Base-by-base conservation (phyloP, 2,888 invertebrate genomes). In the Selenia dentaria region DNA sequence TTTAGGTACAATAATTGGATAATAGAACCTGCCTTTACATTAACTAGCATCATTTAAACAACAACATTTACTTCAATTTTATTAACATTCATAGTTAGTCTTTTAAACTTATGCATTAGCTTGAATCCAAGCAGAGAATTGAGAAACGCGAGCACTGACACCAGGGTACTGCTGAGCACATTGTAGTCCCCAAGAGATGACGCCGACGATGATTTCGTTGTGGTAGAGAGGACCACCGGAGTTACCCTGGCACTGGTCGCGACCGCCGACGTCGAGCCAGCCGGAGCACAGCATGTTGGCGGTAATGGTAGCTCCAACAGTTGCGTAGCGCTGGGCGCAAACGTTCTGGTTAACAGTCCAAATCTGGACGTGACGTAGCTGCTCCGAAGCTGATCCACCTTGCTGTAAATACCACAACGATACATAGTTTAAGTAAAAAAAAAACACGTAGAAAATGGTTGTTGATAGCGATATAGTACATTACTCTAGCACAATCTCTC, bases 221-320 rank as follows among this genome's bases (percentile, higher is more conserved):
- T 80, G 78, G 31, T 67, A 57, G 3, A 81, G 57, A 12, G 80
- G 78, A 9, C 77, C 69, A 0, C 81, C 81, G 3, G 75, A 67
- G 50, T 76, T 78, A 2, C 72, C 75, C 32, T 61, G 64, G 55
- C 79, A 80, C 57, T 76, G 75, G 31, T 68, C 74, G 4, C 78
- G 70, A 25, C 64, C 67, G 9, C 74, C 79, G 1, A 67, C 59
- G 20, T 70, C 68, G 6, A 68, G 51, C 59, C 55, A 57, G 20
- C 71, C 70, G 27, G 67, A 18, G 13, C 33, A 33, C 13, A 33
- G 13, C 33, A 33, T 33, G 33, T 20, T 33, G n/a, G 8, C 33
- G 13, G 33, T 33, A 9, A 33, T 9, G 5, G 12, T 5, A 3
- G 0, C 11, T 0, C 33, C 24, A 5, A 33, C 1, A 3, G 32